Conservation (phyloP, 30 jellyfish, hydroid and myxozoan species). For the Aurelia aurita region DNA sequence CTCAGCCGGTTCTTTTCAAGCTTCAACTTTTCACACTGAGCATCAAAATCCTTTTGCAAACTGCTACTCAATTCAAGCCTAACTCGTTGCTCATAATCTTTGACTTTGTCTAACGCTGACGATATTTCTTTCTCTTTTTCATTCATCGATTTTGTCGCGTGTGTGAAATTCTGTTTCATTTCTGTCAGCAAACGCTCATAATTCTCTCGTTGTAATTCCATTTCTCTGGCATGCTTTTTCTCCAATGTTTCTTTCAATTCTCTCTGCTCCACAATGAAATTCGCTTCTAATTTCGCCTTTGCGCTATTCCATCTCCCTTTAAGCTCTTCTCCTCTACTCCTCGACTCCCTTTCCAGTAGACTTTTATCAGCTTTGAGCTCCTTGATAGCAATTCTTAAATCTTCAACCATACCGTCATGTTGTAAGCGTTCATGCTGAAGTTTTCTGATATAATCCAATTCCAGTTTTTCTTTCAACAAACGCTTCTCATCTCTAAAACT, state of each 20-base stretch:
- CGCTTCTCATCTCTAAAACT: constrained; percentile 83
- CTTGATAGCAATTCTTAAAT: constrained; percentile 51
- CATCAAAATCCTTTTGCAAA: constrained; percentile 55
- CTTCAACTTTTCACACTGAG: constrained; percentile 53
- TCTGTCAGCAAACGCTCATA: constrained; percentile 70
- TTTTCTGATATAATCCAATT: constrained; percentile 65
- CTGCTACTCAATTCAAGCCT: constrained; percentile 46
- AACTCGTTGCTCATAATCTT: constrained; percentile 50
- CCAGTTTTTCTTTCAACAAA: constrained; percentile 70
- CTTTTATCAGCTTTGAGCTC: constrained; percentile 66
- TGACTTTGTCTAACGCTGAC: not conserved
- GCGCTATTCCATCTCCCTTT: constrained; percentile 61
- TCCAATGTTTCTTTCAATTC: constrained; percentile 58
- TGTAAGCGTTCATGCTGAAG: constrained; percentile 60
- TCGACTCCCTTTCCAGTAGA: constrained; percentile 14
- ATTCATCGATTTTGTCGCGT: constrained; percentile 40
- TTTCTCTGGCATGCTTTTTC: constrained; percentile 25
- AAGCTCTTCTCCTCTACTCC: constrained; percentile 7
- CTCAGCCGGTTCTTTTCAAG: constrained; percentile 71
- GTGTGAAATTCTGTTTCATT: constrained; percentile 49
- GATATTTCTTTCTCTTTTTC: constrained; percentile 23
- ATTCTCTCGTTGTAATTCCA: constrained; percentile 59
- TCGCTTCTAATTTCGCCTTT: constrained; percentile 60
- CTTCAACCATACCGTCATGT: constrained; percentile 68
- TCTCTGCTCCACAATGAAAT: constrained; percentile 47